These are phyloP conservation scores for Diprion similis DNA, from an alignment of 1,140 invertebrate species.

Conservation along the genomic window DNA sequence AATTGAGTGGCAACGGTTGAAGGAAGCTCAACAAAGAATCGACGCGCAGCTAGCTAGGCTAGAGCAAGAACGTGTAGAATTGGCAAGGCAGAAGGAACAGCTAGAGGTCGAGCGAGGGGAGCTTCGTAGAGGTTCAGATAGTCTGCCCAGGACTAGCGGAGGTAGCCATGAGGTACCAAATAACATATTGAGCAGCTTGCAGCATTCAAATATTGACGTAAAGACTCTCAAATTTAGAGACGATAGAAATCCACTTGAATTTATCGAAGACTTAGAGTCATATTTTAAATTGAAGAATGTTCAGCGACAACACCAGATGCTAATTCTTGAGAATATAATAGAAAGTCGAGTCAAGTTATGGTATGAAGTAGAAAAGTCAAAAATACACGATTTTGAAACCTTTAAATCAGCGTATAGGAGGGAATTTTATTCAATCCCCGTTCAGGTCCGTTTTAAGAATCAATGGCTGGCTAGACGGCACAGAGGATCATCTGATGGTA, in stretches of 20 bases:
- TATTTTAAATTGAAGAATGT: background rate
- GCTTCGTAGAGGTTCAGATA: no score
- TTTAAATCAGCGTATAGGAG: background rate
- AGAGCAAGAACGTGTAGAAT: no score
- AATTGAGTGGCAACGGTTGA: no score
- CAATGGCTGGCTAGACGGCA: slow-evolving; percentile 25
- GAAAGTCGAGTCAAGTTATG: background rate
- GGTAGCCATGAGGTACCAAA: no score
- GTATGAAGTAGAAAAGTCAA: background rate
- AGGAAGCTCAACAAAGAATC: no score
- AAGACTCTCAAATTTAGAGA: no score
- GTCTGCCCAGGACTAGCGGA: no score
- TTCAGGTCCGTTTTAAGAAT: slow-evolving; percentile 26
- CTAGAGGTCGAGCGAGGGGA: no score
- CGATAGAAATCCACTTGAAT: background rate
- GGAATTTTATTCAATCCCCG: slow-evolving; percentile 32
- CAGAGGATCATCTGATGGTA: background rate
- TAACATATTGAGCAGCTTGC: no score
- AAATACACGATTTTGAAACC: background rate
- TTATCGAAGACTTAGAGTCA: background rate
- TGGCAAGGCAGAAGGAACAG: no score
- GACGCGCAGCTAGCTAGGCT: no score
- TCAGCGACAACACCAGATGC: background rate
- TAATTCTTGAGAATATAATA: background rate
- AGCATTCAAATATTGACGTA: no score